These are phyloP conservation scores for Pluvialis apricaria DNA, from an alignment of 2,113 vertebrate genomes.

Conservation along the genomic window DNA sequence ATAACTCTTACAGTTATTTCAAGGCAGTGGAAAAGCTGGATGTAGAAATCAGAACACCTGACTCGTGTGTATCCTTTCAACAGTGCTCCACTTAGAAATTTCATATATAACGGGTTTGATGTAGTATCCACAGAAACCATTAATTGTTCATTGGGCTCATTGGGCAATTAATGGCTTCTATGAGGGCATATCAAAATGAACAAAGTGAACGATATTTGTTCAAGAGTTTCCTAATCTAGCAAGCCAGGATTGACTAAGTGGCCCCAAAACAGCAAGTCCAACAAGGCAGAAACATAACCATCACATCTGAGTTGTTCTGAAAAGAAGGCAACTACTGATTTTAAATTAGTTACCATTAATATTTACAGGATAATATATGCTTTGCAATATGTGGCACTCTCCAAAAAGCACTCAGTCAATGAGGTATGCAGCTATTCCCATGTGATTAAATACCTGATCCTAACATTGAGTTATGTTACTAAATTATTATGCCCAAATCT, in stretches of 20 bases:
- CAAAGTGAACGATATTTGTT: neutral
- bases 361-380: neutral
- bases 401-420: neutral
- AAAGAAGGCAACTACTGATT: neutral
- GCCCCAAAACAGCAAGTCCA: neutral
- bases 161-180: constrained; percentile 1
- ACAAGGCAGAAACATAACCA: neutral
- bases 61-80: neutral
- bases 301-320: neutral
- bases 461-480: neutral
- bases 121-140: neutral
- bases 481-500: constrained; percentile 3
- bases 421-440: neutral
- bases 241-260: neutral
- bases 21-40: neutral
- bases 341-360: neutral
- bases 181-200: neutral
- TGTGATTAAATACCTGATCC: constrained; percentile 26
- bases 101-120: neutral
- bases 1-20: neutral
- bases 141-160: neutral
- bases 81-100: neutral
- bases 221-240: neutral
- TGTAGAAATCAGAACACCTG: neutral
- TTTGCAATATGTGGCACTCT: neutral